Evolutionary conservation across 2,797 vertebrate species (phyloP).

Genomic region (Clarias laeviceps): DNA sequence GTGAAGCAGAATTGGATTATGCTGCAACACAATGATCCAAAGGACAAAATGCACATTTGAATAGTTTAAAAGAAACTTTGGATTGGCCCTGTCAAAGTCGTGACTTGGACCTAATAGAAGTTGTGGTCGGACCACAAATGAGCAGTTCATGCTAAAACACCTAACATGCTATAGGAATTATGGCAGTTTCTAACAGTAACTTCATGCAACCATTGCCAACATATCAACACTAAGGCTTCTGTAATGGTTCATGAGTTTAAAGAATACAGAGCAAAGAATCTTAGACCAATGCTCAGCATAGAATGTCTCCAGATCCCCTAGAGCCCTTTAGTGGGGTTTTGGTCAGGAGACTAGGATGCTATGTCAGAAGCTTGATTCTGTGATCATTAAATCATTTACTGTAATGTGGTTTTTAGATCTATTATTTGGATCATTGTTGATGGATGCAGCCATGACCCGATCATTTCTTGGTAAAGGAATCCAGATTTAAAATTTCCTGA

Average conservation of each 20-base stretch:
- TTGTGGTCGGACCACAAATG: slow-evolving; percentile 6
- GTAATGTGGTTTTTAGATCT: background rate
- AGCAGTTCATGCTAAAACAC: slow-evolving; percentile 8
- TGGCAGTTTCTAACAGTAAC: background rate
- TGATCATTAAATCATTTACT: background rate
- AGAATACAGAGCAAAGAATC: background rate
- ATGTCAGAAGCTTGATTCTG: background rate
- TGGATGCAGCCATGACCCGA: too few species aligned
- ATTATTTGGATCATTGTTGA: background rate
- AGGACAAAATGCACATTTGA: background rate
- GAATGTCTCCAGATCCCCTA: background rate
- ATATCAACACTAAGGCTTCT: background rate
- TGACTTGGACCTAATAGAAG: slow-evolving; percentile 1
- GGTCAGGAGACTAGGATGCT: background rate
- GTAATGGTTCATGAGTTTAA: background rate
- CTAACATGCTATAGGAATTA: background rate
- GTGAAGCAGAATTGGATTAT: background rate
- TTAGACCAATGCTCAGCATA: background rate
- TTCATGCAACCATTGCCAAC: background rate
- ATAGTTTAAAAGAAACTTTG: background rate
- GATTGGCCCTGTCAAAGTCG: background rate
- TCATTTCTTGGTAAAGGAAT: background rate
- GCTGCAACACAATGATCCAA: background rate
- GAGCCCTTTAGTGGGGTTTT: background rate
- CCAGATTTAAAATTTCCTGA: background rate